Conservation (phyloP, 2,113 vertebrate species). For the Hiodon tergisus region DNA sequence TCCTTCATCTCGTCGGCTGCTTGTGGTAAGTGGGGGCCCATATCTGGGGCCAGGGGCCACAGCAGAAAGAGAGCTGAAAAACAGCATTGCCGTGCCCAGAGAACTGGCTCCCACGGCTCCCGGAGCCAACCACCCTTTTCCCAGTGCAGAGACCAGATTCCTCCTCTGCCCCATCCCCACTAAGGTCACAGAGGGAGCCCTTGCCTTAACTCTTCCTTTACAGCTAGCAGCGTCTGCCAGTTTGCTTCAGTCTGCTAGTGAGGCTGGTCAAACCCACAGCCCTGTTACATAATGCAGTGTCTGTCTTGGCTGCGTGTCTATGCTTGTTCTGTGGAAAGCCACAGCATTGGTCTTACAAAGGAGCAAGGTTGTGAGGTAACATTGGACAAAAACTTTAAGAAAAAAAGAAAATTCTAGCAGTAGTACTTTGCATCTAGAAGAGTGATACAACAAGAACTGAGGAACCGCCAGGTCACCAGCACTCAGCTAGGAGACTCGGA, state of each 20-base stretch:
- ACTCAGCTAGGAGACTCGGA: slow-evolving; percentile 28
- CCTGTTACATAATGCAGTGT: slow-evolving; percentile 17
- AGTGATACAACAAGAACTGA: not conserved
- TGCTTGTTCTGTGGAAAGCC: not conserved
- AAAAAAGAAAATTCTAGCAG: not conserved
- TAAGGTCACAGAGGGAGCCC: slow-evolving; percentile 9
- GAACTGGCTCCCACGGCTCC: slow-evolving; percentile 28
- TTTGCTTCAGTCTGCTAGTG: slow-evolving; percentile 15
- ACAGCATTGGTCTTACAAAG: not conserved
- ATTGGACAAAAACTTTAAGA: not conserved
- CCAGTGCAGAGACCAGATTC: slow-evolving; percentile 19
- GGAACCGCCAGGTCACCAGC: slow-evolving; percentile 16
- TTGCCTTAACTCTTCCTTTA: not conserved
- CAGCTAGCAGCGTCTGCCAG: slow-evolving; percentile 1
- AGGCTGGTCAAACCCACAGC: slow-evolving; percentile 14
- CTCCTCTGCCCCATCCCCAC: slow-evolving; percentile 2
- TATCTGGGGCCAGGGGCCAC: slow-evolving; percentile 31
- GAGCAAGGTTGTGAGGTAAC: not conserved
- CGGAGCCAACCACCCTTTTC: slow-evolving; percentile 20
- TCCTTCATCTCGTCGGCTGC: too few species aligned
- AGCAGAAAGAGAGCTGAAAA: slow-evolving; percentile 14
- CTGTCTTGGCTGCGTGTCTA: not conserved
- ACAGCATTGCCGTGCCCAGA: slow-evolving; percentile 20
- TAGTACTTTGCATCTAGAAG: slow-evolving; percentile 18
- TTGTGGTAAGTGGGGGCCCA: slow-evolving; percentile 23